Percentiles rank a stretch among this genome's conserved stretches.
Conservation (phyloP, 1,140 invertebrate genomes). For the Drosophila mayri region DNA sequence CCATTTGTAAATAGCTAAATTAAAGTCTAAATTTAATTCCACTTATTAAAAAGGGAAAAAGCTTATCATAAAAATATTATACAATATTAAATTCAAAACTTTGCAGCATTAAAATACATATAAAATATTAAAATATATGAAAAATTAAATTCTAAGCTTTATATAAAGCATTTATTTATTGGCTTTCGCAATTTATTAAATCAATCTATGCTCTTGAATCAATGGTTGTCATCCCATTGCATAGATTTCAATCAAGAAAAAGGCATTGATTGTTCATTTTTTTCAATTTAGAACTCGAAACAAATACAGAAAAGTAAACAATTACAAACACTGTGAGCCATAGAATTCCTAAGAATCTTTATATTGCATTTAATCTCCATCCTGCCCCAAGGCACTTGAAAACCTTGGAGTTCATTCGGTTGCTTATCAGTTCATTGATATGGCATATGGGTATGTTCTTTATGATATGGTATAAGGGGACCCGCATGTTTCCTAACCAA, state of each 20-base stretch:
- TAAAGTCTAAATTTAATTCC: neutral
- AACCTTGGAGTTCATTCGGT: conserved; percentile 65
- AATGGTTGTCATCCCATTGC: neutral
- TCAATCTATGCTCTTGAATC: neutral
- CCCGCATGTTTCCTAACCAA: conserved; percentile 28
- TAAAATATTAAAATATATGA: neutral
- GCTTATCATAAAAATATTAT: no score
- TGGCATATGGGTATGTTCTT: conserved; percentile 16
- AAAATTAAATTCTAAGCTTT: no score
- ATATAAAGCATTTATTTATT: neutral
- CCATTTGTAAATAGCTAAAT: conserved; percentile 8
- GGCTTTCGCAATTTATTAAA: neutral
- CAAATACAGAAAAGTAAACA: conserved; percentile 11
- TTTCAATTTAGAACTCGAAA: neutral
- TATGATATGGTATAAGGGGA: neutral
- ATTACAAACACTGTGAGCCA: conserved; percentile 1
- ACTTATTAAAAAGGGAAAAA: neutral
- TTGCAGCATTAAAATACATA: neutral
- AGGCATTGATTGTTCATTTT: conserved; percentile 12
- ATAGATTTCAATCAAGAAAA: conserved; percentile 14
- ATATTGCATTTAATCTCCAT: conserved; percentile 27
- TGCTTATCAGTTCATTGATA: conserved; percentile 77
- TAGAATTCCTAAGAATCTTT: conserved; percentile 1
- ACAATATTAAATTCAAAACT: neutral
- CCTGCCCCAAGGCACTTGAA: conserved; percentile 22